Percentiles rank a stretch among this genome's conserved stretches.
Evolutionary conservation across 1,140 invertebrate species (phyloP).

Genomic region (Bilobella aurantiaca): DNA sequence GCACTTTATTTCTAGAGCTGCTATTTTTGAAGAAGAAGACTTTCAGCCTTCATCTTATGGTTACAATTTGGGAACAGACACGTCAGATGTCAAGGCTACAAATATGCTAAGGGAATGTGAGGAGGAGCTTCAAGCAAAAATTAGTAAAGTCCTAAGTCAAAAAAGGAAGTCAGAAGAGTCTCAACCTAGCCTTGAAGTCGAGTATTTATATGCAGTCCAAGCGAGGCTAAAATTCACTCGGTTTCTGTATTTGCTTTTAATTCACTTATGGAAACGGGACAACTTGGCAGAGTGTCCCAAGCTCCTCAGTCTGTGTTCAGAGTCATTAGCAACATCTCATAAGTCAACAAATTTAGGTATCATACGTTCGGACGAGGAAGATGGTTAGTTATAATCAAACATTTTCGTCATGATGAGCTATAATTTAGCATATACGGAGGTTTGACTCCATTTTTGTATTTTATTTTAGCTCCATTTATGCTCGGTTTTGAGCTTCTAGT

Average conservation of each 20-base stretch:
- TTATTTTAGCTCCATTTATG: slow-evolving; percentile 35
- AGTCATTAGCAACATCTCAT: slow-evolving; percentile 19
- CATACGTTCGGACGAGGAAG: slow-evolving; percentile 20
- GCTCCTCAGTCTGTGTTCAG: slow-evolving; percentile 19
- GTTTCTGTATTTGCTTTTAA: slow-evolving; percentile 32
- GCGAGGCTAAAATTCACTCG: slow-evolving; percentile 33
- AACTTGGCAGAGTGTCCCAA: slow-evolving; percentile 27
- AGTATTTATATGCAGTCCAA: slow-evolving; percentile 24
- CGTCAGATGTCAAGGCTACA: slow-evolving; percentile 68
- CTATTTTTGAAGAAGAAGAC: slow-evolving; percentile 88
- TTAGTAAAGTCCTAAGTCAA: slow-evolving; percentile 39
- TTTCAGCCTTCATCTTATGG: slow-evolving; percentile 88
- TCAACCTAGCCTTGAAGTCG: slow-evolving; percentile 13
- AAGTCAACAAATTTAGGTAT: slow-evolving; percentile 22
- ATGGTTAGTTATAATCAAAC: slow-evolving; percentile 13
- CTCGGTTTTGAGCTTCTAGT: slow-evolving; percentile 91
- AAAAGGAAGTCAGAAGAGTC: slow-evolving; percentile 26
- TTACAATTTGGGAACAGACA: slow-evolving; percentile 72
- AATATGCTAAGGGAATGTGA: slow-evolving; percentile 81
- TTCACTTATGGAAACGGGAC: slow-evolving; percentile 30
- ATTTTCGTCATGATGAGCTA: neutral
- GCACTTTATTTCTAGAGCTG: slow-evolving; percentile 49
- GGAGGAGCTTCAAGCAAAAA: slow-evolving; percentile 71
- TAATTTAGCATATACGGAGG: slow-evolving; percentile 5
- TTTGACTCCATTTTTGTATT: slow-evolving; percentile 4